These are phyloP conservation scores for Anomalospiza imberbis DNA, from an alignment of 2,797 vertebrate species.

Conservation along the genomic window DNA sequence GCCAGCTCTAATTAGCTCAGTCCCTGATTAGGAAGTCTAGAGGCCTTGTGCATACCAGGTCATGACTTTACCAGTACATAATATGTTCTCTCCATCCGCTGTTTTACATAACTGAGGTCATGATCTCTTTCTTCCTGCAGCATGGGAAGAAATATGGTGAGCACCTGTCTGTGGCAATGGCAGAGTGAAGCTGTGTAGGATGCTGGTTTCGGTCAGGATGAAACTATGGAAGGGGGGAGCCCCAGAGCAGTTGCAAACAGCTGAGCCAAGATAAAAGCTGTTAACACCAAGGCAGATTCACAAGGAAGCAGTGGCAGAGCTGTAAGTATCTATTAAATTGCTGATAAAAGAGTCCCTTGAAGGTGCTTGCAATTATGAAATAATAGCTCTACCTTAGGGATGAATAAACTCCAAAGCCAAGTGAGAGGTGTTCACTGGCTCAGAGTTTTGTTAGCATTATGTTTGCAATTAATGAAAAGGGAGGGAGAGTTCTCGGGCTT, in stretches of 20 bases:
- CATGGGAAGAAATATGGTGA: background rate
- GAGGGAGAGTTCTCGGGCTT: background rate
- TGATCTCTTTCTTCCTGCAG: slow-evolving; percentile 12
- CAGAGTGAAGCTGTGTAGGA: background rate
- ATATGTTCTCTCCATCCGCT: background rate
- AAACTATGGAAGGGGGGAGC: slow-evolving; percentile 10
- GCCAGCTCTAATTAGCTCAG: background rate
- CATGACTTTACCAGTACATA: background rate
- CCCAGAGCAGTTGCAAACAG: background rate
- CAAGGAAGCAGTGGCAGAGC: background rate
- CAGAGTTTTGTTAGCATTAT: background rate
- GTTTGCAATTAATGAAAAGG: slow-evolving; percentile 6
- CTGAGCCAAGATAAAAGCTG: slow-evolving; percentile 23
- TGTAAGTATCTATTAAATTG: background rate
- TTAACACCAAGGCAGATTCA: background rate
- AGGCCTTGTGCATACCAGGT: background rate
- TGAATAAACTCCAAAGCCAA: slow-evolving; percentile 47
- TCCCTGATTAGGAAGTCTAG: background rate
- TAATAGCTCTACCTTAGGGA: slow-evolving; percentile 27
- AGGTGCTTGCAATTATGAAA: slow-evolving; percentile 24
- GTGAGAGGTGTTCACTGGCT: background rate
- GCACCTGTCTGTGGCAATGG: background rate
- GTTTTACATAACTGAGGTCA: background rate
- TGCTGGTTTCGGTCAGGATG: slow-evolving; percentile 21
- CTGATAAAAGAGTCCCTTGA: slow-evolving; percentile 40